Evolutionary conservation across 2,113 vertebrate genomes (phyloP).

Genomic region (Apodemus sylvaticus): DNA sequence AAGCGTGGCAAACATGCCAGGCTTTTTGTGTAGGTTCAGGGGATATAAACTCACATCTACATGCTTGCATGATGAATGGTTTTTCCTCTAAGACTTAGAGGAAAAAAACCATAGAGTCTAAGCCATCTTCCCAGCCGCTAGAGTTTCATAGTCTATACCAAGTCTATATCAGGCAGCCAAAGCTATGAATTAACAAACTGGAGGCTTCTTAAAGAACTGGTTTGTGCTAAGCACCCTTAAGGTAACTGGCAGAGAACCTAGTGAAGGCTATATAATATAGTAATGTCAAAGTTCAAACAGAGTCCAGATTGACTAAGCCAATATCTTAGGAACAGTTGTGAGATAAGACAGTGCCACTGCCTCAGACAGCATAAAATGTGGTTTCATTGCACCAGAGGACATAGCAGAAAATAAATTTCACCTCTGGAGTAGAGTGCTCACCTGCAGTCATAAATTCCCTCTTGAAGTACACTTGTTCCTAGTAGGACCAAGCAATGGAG

Average conservation of each 20-base stretch:
- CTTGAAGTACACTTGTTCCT: background rate
- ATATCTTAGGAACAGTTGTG: background rate
- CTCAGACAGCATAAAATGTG: background rate
- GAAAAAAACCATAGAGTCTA: background rate
- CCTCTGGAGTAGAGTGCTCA: conserved; percentile 17
- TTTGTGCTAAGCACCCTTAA: background rate
- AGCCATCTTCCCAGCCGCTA: background rate
- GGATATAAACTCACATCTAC: background rate
- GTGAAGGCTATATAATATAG: background rate
- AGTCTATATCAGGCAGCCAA: background rate
- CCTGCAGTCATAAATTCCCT: conserved; percentile 1
- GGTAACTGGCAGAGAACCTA: background rate
- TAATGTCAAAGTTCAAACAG: background rate
- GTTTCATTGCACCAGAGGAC: background rate
- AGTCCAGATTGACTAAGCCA: background rate
- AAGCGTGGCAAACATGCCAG: too few relatives aligned
- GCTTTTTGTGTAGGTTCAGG: background rate
- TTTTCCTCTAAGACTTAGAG: background rate
- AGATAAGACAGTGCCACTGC: background rate
- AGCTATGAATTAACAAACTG: background rate
- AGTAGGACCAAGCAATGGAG: conserved; percentile 49
- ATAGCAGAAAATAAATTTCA: background rate
- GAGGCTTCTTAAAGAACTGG: background rate
- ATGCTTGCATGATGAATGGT: background rate
- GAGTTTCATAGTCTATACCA: background rate